Percentiles rank a stretch among this genome's conserved stretches.
phyloP scores from a whole-genome alignment of 2,888 invertebrate genomes.

The Fragum whitleyi region DNA sequence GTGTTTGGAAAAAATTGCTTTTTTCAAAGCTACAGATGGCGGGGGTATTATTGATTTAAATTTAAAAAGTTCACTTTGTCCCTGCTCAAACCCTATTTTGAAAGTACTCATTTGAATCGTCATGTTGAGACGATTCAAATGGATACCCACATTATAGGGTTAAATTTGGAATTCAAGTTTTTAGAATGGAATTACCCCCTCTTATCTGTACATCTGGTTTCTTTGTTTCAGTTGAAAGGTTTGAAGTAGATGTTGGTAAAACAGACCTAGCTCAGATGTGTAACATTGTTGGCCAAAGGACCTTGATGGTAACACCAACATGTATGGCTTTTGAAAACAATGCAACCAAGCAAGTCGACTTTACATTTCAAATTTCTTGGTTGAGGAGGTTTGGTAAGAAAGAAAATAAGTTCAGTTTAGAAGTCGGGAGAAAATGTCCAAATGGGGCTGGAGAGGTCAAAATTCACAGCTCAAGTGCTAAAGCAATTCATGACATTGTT shows the following conservation, averaged over 20 bases:
- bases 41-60: too few relatives aligned
- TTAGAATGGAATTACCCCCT: too few relatives aligned
- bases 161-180: too few relatives aligned
- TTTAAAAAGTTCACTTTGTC: too few relatives aligned
- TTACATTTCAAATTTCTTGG: conserved; percentile 43
- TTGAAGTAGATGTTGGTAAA: conserved; percentile 45
- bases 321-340: conserved; percentile 52
- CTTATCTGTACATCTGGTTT: too few relatives aligned
- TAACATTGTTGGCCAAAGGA: conserved; percentile 42
- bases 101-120: too few relatives aligned
- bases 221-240: conserved; percentile 44
- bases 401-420: conserved; percentile 67
- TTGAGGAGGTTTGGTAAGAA: conserved; percentile 59
- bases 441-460: conserved; percentile 75
- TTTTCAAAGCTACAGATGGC: too few relatives aligned
- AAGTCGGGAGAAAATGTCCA: conserved; percentile 81
- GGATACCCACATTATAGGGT: too few relatives aligned
- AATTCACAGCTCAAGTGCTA: conserved; percentile 59
- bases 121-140: too few relatives aligned
- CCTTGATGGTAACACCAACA: conserved; percentile 30
- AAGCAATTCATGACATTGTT: conserved; percentile 53
- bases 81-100: too few relatives aligned
- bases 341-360: conserved; percentile 36
- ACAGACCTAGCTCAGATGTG: conserved; percentile 44
- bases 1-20: too few relatives aligned